Evolutionary conservation across 1,140 invertebrate genomes (phyloP), one percentile per base, ranked within the genome.

Genomic region (Danaus melanippus): DNA sequence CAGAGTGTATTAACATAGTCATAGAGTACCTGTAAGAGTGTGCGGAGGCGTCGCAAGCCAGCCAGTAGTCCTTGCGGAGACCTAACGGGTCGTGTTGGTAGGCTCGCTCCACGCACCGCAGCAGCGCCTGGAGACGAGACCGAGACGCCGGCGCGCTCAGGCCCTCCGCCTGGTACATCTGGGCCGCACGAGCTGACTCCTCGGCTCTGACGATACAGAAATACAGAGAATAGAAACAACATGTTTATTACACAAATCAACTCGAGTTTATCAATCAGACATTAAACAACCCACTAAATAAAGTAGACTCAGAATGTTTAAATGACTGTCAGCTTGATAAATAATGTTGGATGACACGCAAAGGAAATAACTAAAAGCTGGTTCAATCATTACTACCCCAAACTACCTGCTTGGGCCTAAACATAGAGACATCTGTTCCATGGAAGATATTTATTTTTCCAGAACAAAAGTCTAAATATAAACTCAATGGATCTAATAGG

Each of bases 31-130:
- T 49, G 50, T 65, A 55, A 17, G 60, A 56, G 50, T 12, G 88
- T 82, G 78, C 56, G 83, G 84, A 47, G 83, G 84, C 53, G 71
- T 93, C 92, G 49, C 89, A 87, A 4, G 92, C 90, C 60, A 90
- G 93, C 96, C 96, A 98, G 84, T 93, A 98, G 63, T 96, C 94
- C 66, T 93, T 79, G 1, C 91, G 90, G 17, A 96, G 87, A 21
- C 91, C 88, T 0, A 93, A 79, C 2, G 92, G 91, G 85, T 97
- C 95, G 59, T 92, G 90, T 12, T 83, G 86, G 79, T 98, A 98
- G 10, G 98, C 83, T 59, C 92, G 90, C 17, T 93, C 90, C 41
- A 98, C 91, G 73, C 93, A 90, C 9, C 93, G 81, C 71, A 98
- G 87, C 8, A 98, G 84, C 56, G 94, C 91, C 82, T 97, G 94